Base-by-base conservation (phyloP, 2,888 invertebrate genomes). In the Polydrusus pterygomalis region DNA sequence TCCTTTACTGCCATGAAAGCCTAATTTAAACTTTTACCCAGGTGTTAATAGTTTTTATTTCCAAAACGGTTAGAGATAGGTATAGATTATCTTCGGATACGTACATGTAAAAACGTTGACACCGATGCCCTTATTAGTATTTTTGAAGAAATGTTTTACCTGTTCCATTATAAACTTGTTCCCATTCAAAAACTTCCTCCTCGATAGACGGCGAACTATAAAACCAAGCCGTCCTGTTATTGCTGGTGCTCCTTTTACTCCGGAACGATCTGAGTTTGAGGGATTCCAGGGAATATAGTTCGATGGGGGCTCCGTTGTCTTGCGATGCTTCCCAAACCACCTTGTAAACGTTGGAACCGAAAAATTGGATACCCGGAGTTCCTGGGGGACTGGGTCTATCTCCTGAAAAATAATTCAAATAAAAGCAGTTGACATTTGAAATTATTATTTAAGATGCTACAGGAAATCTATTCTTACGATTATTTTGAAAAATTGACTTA, bases 331-430 rank as follows among this genome's bases (percentile, higher is more conserved):
- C 89, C 97, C 97, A 97, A 83, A 91, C 92, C 0, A 96, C 92
- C 83, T 95, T 93, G 82, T 94, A 93, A 20, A 94, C 90, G 20
- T 93, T 92, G 20, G 92, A 92, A 20, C 92, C 92, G 11, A 96
- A 90, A 71, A 92, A 92, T 74, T 93, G 92, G n/a, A 95, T 91
- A 11, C 90, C 89, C 0, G 97, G 94, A 6, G 90, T 89, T 0
- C 95, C 95, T 0, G 97, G 97, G 0, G 92, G 89, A 51, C 93
- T 93, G 0, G 97, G 97, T 13, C 93, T 90, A 84, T 95, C 95
- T 8, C 94, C 95, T 93, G 75, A 76, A 79, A 63, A 5, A 5
- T 3, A 25, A 25, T n/a, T n/a, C n/a, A 25, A 25, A 25, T 25
- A 3, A 25, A 25, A 25, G 25, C 5, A 5, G 5, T 25, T 25